These are phyloP conservation scores for Conger conger DNA, from an alignment of 2,113 vertebrate genomes.

Conservation along the genomic window DNA sequence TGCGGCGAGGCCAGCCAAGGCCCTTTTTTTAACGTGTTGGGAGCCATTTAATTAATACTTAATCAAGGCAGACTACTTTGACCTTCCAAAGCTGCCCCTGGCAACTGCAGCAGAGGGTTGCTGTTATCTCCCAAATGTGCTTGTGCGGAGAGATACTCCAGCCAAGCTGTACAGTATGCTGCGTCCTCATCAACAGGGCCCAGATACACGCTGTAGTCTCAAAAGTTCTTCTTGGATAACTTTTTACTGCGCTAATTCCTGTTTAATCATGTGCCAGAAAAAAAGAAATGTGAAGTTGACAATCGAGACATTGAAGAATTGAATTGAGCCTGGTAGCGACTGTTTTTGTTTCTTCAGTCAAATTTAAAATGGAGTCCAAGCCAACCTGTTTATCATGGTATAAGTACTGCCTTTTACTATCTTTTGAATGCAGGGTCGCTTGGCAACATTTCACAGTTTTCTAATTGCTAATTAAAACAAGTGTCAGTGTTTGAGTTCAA, in stretches of 20 bases:
- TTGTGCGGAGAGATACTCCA: neutral
- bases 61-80: conserved; percentile 34
- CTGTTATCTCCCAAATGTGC: conserved; percentile 28
- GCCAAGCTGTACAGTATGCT: conserved; percentile 21
- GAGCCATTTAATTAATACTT: conserved; percentile 45
- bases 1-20: conserved; percentile 22
- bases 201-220: neutral
- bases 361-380: neutral
- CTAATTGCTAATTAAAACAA: neutral
- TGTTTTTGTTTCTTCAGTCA: neutral
- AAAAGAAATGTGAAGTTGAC: neutral
- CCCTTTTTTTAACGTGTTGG: conserved; percentile 19
- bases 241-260: neutral
- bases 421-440: neutral
- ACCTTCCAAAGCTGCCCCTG: conserved; percentile 36
- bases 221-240: neutral
- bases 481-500: neutral
- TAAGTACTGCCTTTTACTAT: neutral
- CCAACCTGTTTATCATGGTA: neutral
- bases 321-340: neutral
- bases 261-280: neutral
- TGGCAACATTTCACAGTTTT: neutral
- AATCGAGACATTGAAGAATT: neutral
- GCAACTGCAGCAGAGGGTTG: conserved; percentile 20
- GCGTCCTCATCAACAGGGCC: conserved; percentile 34